A percentile compares a stretch with the other conserved stretches of the same genome.
Conservation (phyloP, 2,797 vertebrate species). For the Ctenochaetus hawaiiensis region DNA sequence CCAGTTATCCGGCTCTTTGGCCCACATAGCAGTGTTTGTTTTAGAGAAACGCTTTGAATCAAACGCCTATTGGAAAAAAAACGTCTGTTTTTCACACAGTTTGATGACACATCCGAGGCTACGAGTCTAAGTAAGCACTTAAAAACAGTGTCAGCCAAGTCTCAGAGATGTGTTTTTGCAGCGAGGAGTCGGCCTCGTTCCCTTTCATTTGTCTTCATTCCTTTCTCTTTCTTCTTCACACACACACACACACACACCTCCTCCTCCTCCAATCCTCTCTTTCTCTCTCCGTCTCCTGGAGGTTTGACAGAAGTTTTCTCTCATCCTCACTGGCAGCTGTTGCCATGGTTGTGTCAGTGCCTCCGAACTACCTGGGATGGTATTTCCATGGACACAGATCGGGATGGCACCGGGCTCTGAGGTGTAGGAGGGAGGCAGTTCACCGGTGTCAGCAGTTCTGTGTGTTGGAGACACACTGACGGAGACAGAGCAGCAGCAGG, state of each 20-base stretch:
- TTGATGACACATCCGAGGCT: not conserved
- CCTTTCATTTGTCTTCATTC: slow-evolving; percentile 23
- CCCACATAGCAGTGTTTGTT: no score
- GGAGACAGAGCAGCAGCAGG: slow-evolving; percentile 41
- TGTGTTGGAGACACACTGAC: slow-evolving; percentile 35
- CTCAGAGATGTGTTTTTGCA: slow-evolving; percentile 29
- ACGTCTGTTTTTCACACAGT: not conserved
- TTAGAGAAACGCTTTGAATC: not conserved
- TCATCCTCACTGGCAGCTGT: slow-evolving; percentile 67
- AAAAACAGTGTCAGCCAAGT: slow-evolving; percentile 9
- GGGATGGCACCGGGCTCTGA: slow-evolving; percentile 50
- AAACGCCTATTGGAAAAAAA: not conserved
- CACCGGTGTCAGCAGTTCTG: slow-evolving; percentile 57
- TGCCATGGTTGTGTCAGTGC: slow-evolving; percentile 73
- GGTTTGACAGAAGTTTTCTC: slow-evolving; percentile 51
- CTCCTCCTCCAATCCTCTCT: slow-evolving; percentile 4
- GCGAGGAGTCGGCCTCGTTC: slow-evolving; percentile 16
- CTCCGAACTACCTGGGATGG: slow-evolving; percentile 50
- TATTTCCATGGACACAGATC: slow-evolving; percentile 63
- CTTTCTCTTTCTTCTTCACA: not conserved
- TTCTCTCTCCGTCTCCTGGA: slow-evolving; percentile 35
- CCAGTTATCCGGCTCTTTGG: no score
- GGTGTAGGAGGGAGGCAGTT: slow-evolving; percentile 58
- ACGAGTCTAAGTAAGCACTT: slow-evolving; percentile 1
- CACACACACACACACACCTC: no score